Evolutionary conservation across 2,113 vertebrate genomes (phyloP).

Genomic region (Mellivora capensis): DNA sequence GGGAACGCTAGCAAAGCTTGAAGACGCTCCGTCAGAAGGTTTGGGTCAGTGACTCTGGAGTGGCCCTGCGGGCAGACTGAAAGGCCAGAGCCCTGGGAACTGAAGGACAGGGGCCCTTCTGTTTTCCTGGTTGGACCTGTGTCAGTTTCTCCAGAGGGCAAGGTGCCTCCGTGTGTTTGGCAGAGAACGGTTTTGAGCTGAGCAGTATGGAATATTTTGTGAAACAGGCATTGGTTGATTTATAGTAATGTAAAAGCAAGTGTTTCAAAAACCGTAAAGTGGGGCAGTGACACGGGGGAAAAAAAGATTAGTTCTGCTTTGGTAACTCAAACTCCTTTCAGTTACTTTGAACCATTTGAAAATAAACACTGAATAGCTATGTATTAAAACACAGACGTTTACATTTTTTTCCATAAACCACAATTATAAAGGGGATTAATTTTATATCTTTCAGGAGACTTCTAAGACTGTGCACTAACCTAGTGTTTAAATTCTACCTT

Average conservation of each 20-base stretch:
- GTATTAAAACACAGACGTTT: neutral
- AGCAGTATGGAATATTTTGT: neutral
- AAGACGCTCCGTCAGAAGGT: neutral
- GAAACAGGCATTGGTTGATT: neutral
- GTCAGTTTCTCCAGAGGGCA: neutral
- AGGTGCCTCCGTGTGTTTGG: neutral
- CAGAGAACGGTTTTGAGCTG: neutral
- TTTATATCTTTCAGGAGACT: neutral
- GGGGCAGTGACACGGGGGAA: neutral
- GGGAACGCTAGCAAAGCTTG: neutral
- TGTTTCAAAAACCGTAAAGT: constrained; percentile 35
- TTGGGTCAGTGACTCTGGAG: neutral
- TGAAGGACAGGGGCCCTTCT: neutral
- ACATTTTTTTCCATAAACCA: neutral
- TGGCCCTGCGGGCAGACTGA: neutral
- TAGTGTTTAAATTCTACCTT: neutral
- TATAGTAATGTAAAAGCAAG: neutral
- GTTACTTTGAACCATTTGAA: neutral
- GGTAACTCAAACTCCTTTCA: neutral
- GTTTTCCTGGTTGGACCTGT: neutral
- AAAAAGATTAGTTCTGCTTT: neutral
- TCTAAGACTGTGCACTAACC: neutral
- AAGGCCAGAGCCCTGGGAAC: neutral
- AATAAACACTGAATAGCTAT: neutral
- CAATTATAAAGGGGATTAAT: neutral